Evolutionary conservation across 2,797 vertebrate species (phyloP).

Genomic region (Urocyon cinereoargenteus): DNA sequence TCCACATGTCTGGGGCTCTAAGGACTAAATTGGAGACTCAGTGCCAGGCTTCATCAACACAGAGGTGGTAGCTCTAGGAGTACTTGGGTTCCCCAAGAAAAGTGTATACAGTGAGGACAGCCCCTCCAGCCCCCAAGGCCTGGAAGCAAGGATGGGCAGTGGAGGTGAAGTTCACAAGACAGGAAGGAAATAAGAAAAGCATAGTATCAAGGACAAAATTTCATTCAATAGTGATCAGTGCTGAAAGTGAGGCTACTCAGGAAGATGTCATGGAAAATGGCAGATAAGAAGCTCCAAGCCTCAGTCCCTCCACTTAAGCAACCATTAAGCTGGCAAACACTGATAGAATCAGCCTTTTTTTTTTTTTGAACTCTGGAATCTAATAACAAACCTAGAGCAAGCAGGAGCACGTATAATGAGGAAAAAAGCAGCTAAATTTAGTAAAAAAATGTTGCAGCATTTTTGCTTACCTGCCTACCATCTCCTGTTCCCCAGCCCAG

Average conservation of each 20-base stretch:
- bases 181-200: not conserved
- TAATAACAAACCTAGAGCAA: too few species aligned
- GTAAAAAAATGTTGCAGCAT: not conserved
- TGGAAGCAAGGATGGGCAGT: not conserved
- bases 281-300: not conserved
- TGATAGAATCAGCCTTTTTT: not conserved
- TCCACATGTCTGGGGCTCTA: not conserved
- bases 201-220: not conserved
- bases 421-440: not conserved
- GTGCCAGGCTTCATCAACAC: not conserved
- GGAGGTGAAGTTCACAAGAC: not conserved
- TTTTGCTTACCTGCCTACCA: not conserved
- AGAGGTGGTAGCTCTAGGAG: not conserved
- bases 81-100: not conserved
- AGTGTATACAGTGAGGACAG: not conserved
- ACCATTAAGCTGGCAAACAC: not conserved
- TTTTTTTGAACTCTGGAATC: not conserved
- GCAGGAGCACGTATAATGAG: not conserved
- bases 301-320: not conserved
- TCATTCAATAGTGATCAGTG: not conserved
- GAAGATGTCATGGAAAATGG: not conserved
- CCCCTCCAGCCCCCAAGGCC: rapidly evolving
- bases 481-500: not conserved
- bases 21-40: not conserved
- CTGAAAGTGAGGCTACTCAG: not conserved